These are phyloP conservation scores for Heliothis peltigera DNA, from an alignment of 2,888 invertebrate species.

Conservation along the genomic window DNA sequence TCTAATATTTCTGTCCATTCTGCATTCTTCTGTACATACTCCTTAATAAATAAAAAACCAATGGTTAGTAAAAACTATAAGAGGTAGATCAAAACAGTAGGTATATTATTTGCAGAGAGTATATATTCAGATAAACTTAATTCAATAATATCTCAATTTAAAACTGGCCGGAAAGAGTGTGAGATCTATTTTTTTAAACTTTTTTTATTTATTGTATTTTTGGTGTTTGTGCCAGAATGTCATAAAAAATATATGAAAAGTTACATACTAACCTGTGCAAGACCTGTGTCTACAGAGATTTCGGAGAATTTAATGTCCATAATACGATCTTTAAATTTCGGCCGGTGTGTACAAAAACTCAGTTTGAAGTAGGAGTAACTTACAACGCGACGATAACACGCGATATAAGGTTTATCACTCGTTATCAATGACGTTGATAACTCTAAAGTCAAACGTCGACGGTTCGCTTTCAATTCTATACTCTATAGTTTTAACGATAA, in stretches of 20 bases:
- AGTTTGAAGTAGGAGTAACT: background rate
- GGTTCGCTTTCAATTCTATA: background rate
- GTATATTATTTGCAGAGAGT: too few species aligned
- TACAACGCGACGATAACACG: background rate
- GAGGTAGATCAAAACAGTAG: background rate
- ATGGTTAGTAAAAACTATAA: background rate
- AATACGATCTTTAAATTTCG: conserved; percentile 7
- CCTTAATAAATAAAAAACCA: conserved; percentile 34
- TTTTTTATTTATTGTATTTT: too few species aligned
- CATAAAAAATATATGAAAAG: background rate
- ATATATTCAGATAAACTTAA: too few species aligned
- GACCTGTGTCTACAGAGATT: conserved; percentile 49
- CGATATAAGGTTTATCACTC: background rate
- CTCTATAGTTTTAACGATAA: background rate
- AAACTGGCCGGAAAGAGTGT: too few species aligned
- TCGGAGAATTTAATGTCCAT: conserved; percentile 52
- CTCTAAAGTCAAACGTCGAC: background rate
- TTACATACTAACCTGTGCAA: conserved; percentile 43
- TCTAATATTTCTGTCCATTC: background rate
- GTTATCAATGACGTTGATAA: background rate
- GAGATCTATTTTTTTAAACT: too few species aligned
- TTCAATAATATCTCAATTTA: too few species aligned
- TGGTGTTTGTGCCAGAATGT: background rate
- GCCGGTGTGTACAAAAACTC: background rate
- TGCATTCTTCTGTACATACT: conserved; percentile 27